Evolutionary conservation across 2,888 invertebrate species (phyloP), one percentile per base, ranked within the genome.

Genomic region (Melipona beecheii): DNA sequence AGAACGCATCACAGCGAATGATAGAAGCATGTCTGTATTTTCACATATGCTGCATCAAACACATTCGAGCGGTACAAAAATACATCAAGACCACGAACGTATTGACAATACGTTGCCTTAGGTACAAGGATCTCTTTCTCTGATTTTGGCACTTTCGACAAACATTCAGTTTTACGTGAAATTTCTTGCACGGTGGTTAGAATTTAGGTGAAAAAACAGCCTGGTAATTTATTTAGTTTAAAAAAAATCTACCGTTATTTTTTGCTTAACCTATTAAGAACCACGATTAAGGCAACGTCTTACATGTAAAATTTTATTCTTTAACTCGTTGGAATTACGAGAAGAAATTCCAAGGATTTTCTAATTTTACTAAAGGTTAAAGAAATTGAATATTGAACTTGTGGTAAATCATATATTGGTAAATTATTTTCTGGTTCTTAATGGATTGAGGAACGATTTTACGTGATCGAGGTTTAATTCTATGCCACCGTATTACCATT

Each of bases 1-100:
- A 89, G 80, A 84, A 84, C 83, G 81, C 88, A 83, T 66, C 72
- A 82, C 77, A 82, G 77, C 88, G 79, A 74, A 85, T 90, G 83
- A 81, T 88, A 72, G 74, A 89, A 90, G 89, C 90, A 74, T 84
- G 24, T 27, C 80, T 90, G 82, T 89, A 89, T 89, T 88, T 43
- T 68, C 78, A 78, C 83, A 81, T 79, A 87, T 75, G 75, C 75
- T 75, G 83, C 83, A 73, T 83, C 81, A 82, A 80, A 69, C 76
- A 58, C 81, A 75, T 71, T 86, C 68, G 78, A 87, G 84, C 84
- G 72, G 83, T 89, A 88, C 90, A 90, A 89, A 90, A 89, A 87
- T 87, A 89, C 86, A 79, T 80, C 60, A 85, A 83, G 76, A 81
- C 72, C 81, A 64, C 74, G 69, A 81, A 56, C 62, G 65, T 65